Base-by-base conservation (phyloP, 2,113 vertebrate genomes). In the Caracal caracal region DNA sequence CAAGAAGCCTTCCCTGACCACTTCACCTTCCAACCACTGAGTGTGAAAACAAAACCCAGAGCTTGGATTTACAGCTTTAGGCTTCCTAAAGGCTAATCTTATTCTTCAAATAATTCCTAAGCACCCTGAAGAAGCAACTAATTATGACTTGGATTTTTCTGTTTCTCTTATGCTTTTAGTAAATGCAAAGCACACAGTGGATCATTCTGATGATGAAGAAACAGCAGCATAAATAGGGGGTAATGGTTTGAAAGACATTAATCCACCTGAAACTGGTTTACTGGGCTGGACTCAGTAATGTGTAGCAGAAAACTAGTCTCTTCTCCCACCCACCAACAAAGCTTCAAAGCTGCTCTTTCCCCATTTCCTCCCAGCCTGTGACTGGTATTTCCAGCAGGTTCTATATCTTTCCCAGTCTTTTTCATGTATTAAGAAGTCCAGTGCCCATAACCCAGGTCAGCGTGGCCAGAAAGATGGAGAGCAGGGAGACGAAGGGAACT, bases 1-100 rank as follows among this genome's bases (percentile, higher is more conserved):
- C 51, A 35, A 83, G 82, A 85, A 93, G 37, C n/a, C 68, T n/a
- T 63, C 56, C 49, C 22, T 47, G 71, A 68, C 33, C 40, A 84
- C 20, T 66, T 85, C 7, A 17, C 35, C 51, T 53, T 88, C 22
- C 7, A 79, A 17, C 12, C 56, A 37, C 20, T 10, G 43, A 56
- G 6, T 11, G 10, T 9, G 59, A 66, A 73, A 63, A 53, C 37
- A 76, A 71, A 89, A 51, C 12, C n/a, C 33, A 53, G 92, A 35
- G 49, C 35, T 56, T 20, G 3, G 2, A 16, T n/a, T 24, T 20
- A 40, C 17, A 80, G n/a, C 40, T 1, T 17, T 51, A 76, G 79
- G 89, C 28, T 63, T 83, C 66, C 3, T 3, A 49, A 26, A 71
- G 53, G 11, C 76, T 40, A 5, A 47, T n/a, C 22, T 20, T 30